phyloP scores from a whole-genome alignment of 2,797 vertebrate species.

The Simalia tracyae region DNA sequence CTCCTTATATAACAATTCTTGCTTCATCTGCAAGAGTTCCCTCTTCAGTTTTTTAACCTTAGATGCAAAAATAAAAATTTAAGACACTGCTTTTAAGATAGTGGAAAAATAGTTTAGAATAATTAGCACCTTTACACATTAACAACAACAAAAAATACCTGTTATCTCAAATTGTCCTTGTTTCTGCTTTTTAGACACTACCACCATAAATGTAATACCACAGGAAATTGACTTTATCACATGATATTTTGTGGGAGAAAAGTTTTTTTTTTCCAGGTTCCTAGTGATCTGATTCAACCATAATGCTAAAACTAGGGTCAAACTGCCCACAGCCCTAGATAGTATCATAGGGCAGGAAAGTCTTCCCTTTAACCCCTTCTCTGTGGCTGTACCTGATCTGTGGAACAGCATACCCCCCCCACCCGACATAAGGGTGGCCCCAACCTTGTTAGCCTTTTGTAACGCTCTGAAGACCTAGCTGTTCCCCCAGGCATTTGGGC shows the following conservation, averaged over 20 bases:
- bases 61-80: constrained; percentile 63
- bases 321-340: background rate
- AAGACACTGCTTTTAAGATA: constrained; percentile 48
- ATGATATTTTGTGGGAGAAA: background rate
- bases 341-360: background rate
- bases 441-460: background rate
- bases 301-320: background rate
- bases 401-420: background rate
- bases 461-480: background rate
- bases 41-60: constrained; percentile 86
- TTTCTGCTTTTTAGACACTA: background rate
- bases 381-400: background rate
- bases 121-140: constrained; percentile 47
- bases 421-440: background rate
- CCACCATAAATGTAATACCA: background rate
- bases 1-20: constrained; percentile 84
- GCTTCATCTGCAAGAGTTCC: constrained; percentile 85
- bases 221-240: too few species aligned
- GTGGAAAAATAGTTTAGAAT: constrained; percentile 43
- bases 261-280: background rate
- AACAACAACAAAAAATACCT: background rate
- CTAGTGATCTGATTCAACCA: background rate
- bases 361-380: background rate
- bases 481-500: background rate
- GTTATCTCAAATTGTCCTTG: background rate